Percentiles rank a stretch among this genome's conserved stretches.
Evolutionary conservation across 1,140 invertebrate species (phyloP).

Genomic region (Trissolcus basalis): DNA sequence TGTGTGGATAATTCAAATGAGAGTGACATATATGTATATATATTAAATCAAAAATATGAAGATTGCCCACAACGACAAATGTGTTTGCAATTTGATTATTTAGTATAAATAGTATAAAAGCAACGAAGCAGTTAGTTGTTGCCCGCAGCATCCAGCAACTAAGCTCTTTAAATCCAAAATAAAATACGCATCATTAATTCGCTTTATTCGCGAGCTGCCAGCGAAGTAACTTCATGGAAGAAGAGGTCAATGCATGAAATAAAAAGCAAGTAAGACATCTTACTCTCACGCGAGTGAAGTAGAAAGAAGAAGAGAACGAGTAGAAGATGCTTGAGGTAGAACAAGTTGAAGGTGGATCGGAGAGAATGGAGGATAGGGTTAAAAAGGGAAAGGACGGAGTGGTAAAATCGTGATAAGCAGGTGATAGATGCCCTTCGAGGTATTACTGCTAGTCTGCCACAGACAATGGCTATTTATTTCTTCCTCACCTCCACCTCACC

Average conservation of each 20-base stretch:
- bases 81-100: conserved; percentile 20
- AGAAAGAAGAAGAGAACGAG: conserved; percentile 31
- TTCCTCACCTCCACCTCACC: conserved; percentile 62
- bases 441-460: conserved; percentile 68
- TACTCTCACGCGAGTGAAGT: conserved; percentile 56
- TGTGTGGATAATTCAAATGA: too few relatives aligned
- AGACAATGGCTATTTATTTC: conserved; percentile 77
- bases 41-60: not conserved
- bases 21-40: too few relatives aligned
- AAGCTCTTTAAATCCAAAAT: conserved; percentile 58
- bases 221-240: conserved; percentile 57
- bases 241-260: conserved; percentile 62
- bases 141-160: conserved; percentile 45
- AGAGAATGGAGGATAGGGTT: conserved; percentile 49
- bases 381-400: conserved; percentile 67
- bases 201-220: conserved; percentile 59
- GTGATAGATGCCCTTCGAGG: conserved; percentile 75
- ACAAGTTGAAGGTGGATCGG: conserved; percentile 32
- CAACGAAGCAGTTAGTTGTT: conserved; percentile 34
- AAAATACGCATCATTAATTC: conserved; percentile 65
- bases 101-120: conserved; percentile 40
- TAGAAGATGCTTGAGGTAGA: conserved; percentile 33
- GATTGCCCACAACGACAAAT: not conserved
- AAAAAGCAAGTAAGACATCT: conserved; percentile 63
- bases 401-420: conserved; percentile 77